Conservation (phyloP, 2,888 invertebrate species). For the Serrognathus titanus region DNA sequence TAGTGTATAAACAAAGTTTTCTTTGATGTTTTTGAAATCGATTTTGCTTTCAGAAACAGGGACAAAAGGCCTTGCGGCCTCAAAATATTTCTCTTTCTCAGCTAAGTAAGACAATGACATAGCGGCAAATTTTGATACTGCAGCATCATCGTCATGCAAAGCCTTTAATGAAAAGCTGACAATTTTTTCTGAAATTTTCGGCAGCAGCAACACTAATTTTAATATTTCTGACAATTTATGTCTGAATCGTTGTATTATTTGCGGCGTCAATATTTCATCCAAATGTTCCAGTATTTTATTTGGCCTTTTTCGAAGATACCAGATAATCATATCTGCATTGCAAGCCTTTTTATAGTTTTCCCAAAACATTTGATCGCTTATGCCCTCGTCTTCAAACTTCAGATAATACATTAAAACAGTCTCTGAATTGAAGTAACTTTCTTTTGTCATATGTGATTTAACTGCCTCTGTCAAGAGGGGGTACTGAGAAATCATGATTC, state of each 20-base stretch:
- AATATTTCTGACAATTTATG: no score
- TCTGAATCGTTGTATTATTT: background rate
- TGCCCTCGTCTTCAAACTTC: background rate
- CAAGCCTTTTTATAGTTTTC: background rate
- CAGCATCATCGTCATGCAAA: background rate
- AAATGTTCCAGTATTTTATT: background rate
- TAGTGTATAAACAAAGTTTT: background rate
- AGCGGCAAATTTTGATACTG: background rate
- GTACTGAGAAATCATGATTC: background rate
- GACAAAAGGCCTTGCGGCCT: background rate
- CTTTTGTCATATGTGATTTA: background rate
- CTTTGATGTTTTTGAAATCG: background rate
- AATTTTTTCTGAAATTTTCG: background rate
- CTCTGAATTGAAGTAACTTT: background rate
- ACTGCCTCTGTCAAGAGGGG: background rate
- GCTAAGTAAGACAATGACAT: background rate
- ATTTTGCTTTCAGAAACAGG: background rate
- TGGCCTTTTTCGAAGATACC: background rate
- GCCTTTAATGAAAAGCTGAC: background rate
- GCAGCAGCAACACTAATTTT: background rate
- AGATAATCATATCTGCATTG: background rate
- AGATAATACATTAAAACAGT: background rate
- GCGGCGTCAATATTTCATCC: background rate
- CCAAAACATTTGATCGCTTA: background rate
- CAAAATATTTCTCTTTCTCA: background rate